phyloP scores from a whole-genome alignment of 2,113 vertebrate genomes.

The Hippocampus comes region DNA sequence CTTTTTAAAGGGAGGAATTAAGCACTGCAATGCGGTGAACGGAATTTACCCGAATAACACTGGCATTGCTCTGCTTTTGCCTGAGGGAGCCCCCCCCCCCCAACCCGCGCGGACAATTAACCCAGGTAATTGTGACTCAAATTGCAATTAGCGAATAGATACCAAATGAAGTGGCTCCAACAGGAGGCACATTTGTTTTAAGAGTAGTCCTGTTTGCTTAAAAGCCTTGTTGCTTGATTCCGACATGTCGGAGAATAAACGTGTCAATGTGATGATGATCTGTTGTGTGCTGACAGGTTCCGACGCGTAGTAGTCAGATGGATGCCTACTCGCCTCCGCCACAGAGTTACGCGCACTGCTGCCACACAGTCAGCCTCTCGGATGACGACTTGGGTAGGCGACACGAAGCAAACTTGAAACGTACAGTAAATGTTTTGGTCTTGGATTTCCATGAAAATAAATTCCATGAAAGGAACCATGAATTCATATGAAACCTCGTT shows the following conservation, averaged over 20 bases:
- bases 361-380: conserved; percentile 25
- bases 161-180: conserved; percentile 64
- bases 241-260: conserved; percentile 4
- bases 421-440: no score
- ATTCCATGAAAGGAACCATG: no score
- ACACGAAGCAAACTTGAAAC: background rate
- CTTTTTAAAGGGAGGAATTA: conserved; percentile 56
- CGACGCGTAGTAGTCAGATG: conserved; percentile 30
- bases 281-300: conserved; percentile 50
- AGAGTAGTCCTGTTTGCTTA: background rate
- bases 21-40: conserved; percentile 54
- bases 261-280: background rate
- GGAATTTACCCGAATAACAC: conserved; percentile 55
- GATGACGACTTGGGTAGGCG: conserved; percentile 43
- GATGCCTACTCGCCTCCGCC: conserved; percentile 36
- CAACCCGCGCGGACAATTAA: conserved; percentile 68
- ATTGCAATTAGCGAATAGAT: conserved; percentile 73
- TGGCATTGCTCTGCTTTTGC: conserved; percentile 40
- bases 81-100: conserved; percentile 43
- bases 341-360: conserved; percentile 16
- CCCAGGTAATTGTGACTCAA: conserved; percentile 75
- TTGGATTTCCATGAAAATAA: background rate
- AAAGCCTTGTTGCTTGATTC: conserved; percentile 2
- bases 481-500: no score
- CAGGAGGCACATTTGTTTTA: conserved; percentile 15